A percentile compares a stretch with the other conserved stretches of the same genome.
Evolutionary conservation across 1,140 invertebrate species (phyloP).

Genomic region (Pogonus chalceus): DNA sequence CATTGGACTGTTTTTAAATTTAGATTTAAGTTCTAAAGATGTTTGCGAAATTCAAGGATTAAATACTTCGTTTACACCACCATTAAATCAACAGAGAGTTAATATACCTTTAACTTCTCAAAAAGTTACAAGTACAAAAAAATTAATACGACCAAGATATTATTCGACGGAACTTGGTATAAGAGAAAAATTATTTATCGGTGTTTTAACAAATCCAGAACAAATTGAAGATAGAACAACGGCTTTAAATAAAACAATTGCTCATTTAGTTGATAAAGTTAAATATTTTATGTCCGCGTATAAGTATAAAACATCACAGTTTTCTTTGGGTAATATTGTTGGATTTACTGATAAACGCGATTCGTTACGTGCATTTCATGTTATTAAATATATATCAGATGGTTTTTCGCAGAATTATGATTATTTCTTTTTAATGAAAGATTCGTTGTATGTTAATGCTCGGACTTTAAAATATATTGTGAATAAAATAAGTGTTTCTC

Average conservation of each 20-base stretch:
- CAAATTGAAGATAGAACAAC: conserved; percentile 58
- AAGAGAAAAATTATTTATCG: conserved; percentile 78
- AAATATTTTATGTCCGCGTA: conserved; percentile 59
- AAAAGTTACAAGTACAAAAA: conserved; percentile 10
- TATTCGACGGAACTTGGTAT: conserved; percentile 90
- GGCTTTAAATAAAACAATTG: conserved; percentile 70
- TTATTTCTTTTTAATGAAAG: conserved; percentile 79
- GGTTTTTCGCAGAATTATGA: conserved; percentile 82
- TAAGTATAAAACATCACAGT: conserved; percentile 48
- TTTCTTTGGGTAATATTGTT: conserved; percentile 63
- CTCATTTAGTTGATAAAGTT: conserved; percentile 69
- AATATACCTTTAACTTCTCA: not conserved
- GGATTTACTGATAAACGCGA: conserved; percentile 68
- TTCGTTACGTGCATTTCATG: conserved; percentile 67
- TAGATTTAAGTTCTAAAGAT: not conserved
- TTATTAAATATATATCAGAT: conserved; percentile 80
- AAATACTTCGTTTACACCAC: conserved; percentile 13
- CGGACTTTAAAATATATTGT: conserved; percentile 57
- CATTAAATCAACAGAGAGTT: not conserved
- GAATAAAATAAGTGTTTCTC: conserved; percentile 67
- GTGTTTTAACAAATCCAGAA: conserved; percentile 62
- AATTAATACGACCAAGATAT: conserved; percentile 69
- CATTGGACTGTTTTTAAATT: not conserved
- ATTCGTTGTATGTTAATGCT: conserved; percentile 70
- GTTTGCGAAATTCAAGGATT: not conserved